A percentile compares a stretch with the other conserved stretches of the same genome.
Evolutionary conservation across 2,113 vertebrate genomes (phyloP).

Genomic region (Polypterus senegalus): DNA sequence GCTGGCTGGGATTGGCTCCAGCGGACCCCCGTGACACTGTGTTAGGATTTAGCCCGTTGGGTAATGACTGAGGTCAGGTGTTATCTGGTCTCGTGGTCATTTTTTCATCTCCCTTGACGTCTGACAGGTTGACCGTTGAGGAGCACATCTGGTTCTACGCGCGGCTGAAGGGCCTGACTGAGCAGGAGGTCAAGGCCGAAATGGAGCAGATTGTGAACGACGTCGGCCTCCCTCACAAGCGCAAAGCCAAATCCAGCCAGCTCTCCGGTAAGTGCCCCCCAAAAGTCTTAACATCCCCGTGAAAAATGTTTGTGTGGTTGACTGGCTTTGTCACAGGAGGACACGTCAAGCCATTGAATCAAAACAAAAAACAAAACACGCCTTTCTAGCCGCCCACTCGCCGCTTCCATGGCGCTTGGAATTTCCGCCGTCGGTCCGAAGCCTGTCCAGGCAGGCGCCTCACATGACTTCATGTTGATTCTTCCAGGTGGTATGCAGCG

Average conservation of each 20-base stretch:
- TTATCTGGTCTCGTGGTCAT: no score
- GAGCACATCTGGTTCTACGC: constrained; percentile 98
- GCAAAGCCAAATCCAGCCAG: constrained; percentile 64
- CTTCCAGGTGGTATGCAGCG: constrained; percentile 85
- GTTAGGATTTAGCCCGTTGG: no score
- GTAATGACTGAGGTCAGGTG: no score
- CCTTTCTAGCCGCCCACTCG: no score
- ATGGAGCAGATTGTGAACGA: constrained; percentile 81
- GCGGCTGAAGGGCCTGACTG: constrained; percentile 77
- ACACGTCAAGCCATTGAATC: no score
- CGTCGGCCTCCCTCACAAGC: constrained; percentile 82
- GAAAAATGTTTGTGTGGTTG: not conserved
- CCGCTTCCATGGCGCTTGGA: no score
- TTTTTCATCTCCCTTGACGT: constrained; percentile 2
- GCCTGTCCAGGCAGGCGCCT: no score
- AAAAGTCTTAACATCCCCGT: no score
- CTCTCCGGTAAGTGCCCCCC: constrained; percentile 66
- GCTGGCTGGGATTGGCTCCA: no score
- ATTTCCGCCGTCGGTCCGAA: no score
- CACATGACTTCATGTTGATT: not conserved
- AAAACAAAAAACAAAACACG: not conserved
- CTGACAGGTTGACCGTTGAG: constrained; percentile 81
- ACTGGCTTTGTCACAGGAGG: no score
- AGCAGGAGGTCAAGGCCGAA: constrained; percentile 72
- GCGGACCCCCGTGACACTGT: no score